phyloP scores from a whole-genome alignment of 2,113 vertebrate genomes.

The Erythrocercus mccallii region DNA sequence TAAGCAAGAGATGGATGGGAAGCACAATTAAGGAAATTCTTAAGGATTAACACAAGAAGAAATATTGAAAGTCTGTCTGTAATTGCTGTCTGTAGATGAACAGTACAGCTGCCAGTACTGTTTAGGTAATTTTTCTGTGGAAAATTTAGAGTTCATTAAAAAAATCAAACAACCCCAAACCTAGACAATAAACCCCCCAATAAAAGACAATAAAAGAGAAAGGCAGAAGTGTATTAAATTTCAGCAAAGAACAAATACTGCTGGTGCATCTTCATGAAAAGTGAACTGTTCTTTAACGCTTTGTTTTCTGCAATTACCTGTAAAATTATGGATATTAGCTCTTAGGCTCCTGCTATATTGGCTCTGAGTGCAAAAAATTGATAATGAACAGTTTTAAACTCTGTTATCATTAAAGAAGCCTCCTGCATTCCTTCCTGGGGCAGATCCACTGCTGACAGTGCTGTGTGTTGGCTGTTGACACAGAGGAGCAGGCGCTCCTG shows the following conservation, averaged over 20 bases:
- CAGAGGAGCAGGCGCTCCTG: background rate
- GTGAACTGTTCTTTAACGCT: background rate
- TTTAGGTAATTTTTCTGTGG: background rate
- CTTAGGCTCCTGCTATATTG: background rate
- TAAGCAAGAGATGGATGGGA: background rate
- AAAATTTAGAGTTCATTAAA: background rate
- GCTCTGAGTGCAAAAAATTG: background rate
- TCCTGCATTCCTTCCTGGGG: background rate
- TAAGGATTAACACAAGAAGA: background rate
- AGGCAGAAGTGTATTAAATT: background rate
- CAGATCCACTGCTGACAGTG: background rate
- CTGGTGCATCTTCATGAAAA: background rate
- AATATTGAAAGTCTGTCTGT: background rate
- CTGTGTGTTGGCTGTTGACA: background rate
- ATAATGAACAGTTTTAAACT: background rate
- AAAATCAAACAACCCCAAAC: background rate
- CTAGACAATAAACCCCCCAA: accelerated
- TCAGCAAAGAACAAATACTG: background rate
- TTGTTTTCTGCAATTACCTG: background rate
- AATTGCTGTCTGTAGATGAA: background rate
- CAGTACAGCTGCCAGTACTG: background rate
- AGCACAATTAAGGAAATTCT: background rate
- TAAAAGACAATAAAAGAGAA: background rate
- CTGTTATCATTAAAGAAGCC: background rate
- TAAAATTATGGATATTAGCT: background rate